Evolutionary conservation across 2,888 invertebrate genomes (phyloP), one percentile per base, ranked within the genome.

Genomic region (Ptychoptera contaminata): DNA sequence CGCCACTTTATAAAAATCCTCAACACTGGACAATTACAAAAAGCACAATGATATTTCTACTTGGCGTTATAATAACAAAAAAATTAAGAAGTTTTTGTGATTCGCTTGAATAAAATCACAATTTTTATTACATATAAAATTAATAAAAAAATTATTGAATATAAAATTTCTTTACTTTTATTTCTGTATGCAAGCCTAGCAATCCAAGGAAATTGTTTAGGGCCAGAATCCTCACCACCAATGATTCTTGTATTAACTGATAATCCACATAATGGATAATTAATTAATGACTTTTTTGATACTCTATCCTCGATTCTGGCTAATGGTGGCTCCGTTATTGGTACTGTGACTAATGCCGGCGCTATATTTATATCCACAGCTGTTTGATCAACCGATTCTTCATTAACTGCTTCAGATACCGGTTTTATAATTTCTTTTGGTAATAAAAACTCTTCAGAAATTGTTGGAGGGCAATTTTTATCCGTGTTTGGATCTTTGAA

Each of bases 181-280:
- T 65, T 65, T 2, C 59, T 52, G 47, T 65, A 66, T 8, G 62
- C 66, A n/a, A 66, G 55, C 9, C 66, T 60, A 1, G 66, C 68
- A 66, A 75, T 72, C 76, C 76, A 77, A 0, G 76, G 75, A 54
- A 70, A 76, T 50, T 74, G 71, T 16, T 69, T 71, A 1, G 70
- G 54, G 1, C 59, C 61, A 1, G 70, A 66, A 35, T 57, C 56
- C 39, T 65, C 60, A 1, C 74, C 73, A 1, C 70, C 71, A 14
- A 67, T 52, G 16, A 74, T 67, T 40, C 67, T 62, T 8, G 55
- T 55, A 44, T 49, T 53, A 11, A 62, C 43, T 9, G 60, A 60
- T 8, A 60, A 48, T 5, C 67, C 65, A 48, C 65, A 67, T 36
- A 52, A 50, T 4, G 51, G 45, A 0, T 48, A 32, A 45, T 58